Evolutionary conservation across 2,797 vertebrate species (phyloP).

Genomic region (Echiichthys vipera): DNA sequence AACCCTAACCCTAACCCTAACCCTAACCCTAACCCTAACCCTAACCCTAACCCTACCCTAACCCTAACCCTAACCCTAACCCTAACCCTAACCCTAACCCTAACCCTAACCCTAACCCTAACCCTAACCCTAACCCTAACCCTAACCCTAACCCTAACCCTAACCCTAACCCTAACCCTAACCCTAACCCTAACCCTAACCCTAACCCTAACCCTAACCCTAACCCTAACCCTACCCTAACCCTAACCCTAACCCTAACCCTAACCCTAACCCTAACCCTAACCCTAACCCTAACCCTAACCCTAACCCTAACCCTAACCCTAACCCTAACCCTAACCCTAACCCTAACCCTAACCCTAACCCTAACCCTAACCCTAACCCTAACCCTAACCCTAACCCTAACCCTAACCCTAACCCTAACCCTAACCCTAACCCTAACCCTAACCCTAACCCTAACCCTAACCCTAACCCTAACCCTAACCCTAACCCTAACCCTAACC

Average conservation of each 20-base stretch:
- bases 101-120: too few species aligned
- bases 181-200: neutral
- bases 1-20: too few species aligned
- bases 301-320: conserved; percentile 1
- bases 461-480: conserved; percentile 32
- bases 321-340: conserved; percentile 16
- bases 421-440: conserved; percentile 30
- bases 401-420: conserved; percentile 29
- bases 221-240: conserved; percentile 17
- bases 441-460: conserved; percentile 25
- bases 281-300: conserved; percentile 6
- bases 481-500: conserved; percentile 26
- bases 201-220: conserved; percentile 10
- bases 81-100: too few species aligned
- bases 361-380: conserved; percentile 7
- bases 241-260: conserved; percentile 11
- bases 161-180: conserved; percentile 22
- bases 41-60: too few species aligned
- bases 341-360: conserved; percentile 3
- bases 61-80: too few species aligned
- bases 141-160: conserved; percentile 18
- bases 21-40: too few species aligned
- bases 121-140: conserved; percentile 13
- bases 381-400: conserved; percentile 21
- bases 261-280: conserved; percentile 8